Evolutionary conservation across 2,113 vertebrate genomes (phyloP).

Genomic region (Danionella cerebrum): DNA sequence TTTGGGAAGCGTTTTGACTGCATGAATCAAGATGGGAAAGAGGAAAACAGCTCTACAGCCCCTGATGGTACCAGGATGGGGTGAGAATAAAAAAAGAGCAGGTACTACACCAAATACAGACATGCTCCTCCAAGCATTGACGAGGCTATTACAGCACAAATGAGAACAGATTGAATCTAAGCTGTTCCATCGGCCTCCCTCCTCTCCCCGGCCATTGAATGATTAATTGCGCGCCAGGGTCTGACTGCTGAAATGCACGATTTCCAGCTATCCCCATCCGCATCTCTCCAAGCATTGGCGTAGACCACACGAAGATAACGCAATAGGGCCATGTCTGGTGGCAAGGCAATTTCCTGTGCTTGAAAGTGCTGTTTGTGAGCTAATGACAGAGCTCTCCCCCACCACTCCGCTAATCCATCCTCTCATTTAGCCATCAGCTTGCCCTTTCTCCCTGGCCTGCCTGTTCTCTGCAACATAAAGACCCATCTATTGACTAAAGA

Average conservation of each 20-base stretch:
- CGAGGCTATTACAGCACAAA: conserved; percentile 53
- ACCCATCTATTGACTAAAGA: conserved; percentile 29
- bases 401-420: conserved; percentile 11
- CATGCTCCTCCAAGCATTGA: conserved; percentile 36
- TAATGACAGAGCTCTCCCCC: conserved; percentile 26
- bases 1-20: not conserved
- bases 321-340: conserved; percentile 26
- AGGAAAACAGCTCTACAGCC: not conserved
- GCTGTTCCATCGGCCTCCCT: conserved; percentile 25
- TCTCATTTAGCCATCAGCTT: conserved; percentile 30
- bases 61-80: not conserved
- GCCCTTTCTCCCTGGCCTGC: conserved; percentile 13
- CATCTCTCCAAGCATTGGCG: not conserved
- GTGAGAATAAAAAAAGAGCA: not conserved
- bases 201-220: conserved; percentile 43
- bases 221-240: conserved; percentile 54
- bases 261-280: not conserved
- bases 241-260: conserved; percentile 39
- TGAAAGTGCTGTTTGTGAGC: conserved; percentile 31
- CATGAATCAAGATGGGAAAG: not conserved
- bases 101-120: conserved; percentile 12
- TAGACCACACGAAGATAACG: conserved; percentile 35
- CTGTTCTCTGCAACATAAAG: conserved; percentile 37
- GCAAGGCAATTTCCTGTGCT: conserved; percentile 46
- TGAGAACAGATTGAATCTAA: conserved; percentile 52